Percentiles rank a stretch among this genome's conserved stretches.
phyloP scores from a whole-genome alignment of 2,797 vertebrate genomes.

The Chloroceryle amazona region DNA sequence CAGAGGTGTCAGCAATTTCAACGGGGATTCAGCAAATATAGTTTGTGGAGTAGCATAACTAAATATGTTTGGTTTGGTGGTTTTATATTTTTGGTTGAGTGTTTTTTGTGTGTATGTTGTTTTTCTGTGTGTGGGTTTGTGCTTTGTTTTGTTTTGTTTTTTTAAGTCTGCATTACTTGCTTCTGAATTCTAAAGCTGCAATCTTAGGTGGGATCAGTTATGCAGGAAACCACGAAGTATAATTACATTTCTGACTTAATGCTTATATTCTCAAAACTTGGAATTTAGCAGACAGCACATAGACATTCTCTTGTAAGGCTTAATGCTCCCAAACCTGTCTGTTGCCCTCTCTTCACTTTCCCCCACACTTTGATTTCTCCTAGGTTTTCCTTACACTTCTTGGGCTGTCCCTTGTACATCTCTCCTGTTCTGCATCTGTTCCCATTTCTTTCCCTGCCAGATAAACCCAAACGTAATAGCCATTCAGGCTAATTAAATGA shows the following conservation, averaged over 20 bases:
- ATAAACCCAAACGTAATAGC: constrained; percentile 60
- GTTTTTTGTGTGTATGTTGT: no score
- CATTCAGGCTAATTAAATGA: constrained; percentile 79
- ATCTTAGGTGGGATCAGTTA: not conserved
- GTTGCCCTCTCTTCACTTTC: not conserved
- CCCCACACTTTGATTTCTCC: not conserved
- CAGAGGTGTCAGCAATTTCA: not conserved
- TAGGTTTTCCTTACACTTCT: not conserved
- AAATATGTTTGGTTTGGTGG: not conserved
- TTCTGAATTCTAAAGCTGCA: not conserved
- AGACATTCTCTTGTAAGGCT: not conserved
- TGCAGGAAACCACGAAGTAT: not conserved
- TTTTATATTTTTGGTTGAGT: no score
- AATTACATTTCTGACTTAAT: not conserved
- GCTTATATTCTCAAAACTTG: not conserved
- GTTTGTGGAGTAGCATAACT: not conserved
- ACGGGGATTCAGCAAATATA: not conserved
- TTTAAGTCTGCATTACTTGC: not conserved
- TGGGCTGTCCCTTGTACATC: not conserved
- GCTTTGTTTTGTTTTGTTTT: not conserved
- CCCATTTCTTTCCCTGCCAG: constrained; percentile 26
- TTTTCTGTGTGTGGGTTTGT: no score
- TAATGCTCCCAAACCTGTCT: not conserved
- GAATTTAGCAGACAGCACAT: not conserved
- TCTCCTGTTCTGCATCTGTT: constrained; percentile 44